phyloP scores from a whole-genome alignment of 2,888 invertebrate species.

The Heliconius cydno region DNA sequence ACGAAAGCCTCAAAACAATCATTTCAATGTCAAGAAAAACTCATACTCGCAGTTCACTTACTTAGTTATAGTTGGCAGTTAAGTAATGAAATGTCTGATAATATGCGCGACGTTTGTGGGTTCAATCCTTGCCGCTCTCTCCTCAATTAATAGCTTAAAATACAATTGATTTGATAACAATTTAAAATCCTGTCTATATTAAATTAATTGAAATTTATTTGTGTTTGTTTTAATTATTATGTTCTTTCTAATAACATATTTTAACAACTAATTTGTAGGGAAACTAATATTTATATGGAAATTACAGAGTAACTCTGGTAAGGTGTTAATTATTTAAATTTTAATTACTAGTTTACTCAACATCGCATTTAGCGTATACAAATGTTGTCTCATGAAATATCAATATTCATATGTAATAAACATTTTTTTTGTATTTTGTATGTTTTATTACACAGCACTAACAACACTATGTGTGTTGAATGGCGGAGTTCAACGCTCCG shows the following conservation, averaged over 20 bases:
- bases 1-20: too few species aligned
- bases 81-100: too few species aligned
- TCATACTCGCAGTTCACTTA: too few species aligned
- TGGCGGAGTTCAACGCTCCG: too few species aligned
- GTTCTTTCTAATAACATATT: not conserved
- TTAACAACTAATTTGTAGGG: not conserved
- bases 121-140: too few species aligned
- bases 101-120: too few species aligned
- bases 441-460: too few species aligned
- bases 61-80: too few species aligned
- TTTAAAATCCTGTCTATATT: not conserved
- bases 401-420: slow-evolving; percentile 24
- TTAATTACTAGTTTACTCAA: slow-evolving; percentile 35
- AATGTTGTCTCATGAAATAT: slow-evolving; percentile 23
- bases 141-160: not conserved
- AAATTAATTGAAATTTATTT: not conserved
- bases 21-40: too few species aligned
- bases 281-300: slow-evolving; percentile 1
- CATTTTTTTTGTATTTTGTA: slow-evolving; percentile 17
- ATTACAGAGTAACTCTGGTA: slow-evolving; percentile 1
- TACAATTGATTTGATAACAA: not conserved
- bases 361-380: slow-evolving; percentile 6
- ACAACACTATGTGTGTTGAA: too few species aligned
- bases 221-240: not conserved
- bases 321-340: slow-evolving; percentile 37